Base-by-base conservation (phyloP, 2,113 vertebrate species). In the Eubucco bourcierii region DNA sequence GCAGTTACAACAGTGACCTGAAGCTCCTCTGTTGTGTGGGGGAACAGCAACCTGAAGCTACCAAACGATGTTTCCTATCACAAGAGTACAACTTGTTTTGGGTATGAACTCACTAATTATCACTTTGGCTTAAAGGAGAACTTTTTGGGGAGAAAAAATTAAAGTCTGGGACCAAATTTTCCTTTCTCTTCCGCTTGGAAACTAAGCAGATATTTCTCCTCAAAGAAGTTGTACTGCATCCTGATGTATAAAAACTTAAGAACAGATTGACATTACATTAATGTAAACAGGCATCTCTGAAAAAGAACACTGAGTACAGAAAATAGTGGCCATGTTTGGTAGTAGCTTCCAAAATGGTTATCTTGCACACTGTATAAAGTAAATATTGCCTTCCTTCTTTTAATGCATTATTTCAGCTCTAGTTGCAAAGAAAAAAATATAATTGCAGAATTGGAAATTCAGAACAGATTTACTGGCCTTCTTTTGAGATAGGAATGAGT, bases 211-310 rank as follows among this genome's bases (percentile, higher is more conserved):
- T 12, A 85, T 71, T 95, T 92, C 12, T 83, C 47, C 66, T 94
- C 64, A 90, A 94, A 94, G 64, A 87, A 85, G 12, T 70, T 70
- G 56, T 74, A 85, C 72, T 52, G 91, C 64, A 83, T 80, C 85
- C 56, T 93, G 87, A 74, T 77, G 29, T 88, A 90, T 52, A 85
- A 87, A 94, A 93, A 41, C 37, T 8, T 47, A 82, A 76, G 84
- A 90, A 83, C 41, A 83, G 79, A 87, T 20, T 93, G 79, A 94
- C 94, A 91, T 87, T 73, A 65, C 75, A 77, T 94, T 90, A 83
- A 95, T 59, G 75, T 74, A 93, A 95, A 94, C 64, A 92, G 55
- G 60, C 56, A 66, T 41, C 64, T 85, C 87, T 90, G 68, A 74
- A 91, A 91, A 94, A 91, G 93, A 91, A 92, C 75, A 94, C 0